Evolutionary conservation across 2,797 vertebrate genomes (phyloP).

Genomic region (Glyptemys insculpta): DNA sequence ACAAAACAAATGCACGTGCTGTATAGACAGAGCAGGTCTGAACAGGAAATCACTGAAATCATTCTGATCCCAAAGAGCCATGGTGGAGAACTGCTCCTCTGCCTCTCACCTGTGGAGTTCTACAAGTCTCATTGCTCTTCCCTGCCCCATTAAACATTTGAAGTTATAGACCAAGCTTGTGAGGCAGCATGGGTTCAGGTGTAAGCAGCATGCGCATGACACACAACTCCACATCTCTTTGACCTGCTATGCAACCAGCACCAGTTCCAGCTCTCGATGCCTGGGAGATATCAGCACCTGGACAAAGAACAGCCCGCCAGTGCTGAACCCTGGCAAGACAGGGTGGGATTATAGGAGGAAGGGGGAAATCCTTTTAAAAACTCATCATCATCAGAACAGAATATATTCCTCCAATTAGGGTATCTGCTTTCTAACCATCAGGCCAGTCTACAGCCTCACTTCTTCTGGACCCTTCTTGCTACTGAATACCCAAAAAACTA

Average conservation of each 20-base stretch:
- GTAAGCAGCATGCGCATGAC: neutral
- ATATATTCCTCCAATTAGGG: neutral
- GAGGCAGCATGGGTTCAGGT: neutral
- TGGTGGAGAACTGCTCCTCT: neutral
- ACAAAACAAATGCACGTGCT: neutral
- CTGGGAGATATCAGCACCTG: neutral
- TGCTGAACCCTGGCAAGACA: neutral
- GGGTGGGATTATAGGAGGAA: neutral
- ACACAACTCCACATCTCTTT: neutral
- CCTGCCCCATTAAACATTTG: neutral
- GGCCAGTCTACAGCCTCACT: neutral
- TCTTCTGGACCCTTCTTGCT: constrained; percentile 24
- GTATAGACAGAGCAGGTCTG: neutral
- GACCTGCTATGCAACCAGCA: neutral
- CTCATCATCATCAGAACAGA: constrained; percentile 1
- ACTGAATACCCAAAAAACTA: neutral
- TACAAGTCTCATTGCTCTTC: neutral
- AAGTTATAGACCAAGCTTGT: neutral
- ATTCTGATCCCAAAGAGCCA: neutral
- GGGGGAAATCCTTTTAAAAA: constrained; percentile 29
- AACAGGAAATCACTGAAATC: neutral
- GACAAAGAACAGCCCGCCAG: neutral
- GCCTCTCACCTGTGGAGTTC: neutral
- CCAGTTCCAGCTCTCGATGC: neutral
- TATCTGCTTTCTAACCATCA: neutral